Evolutionary conservation across 1,140 invertebrate genomes (phyloP), one percentile per base, ranked within the genome.

Genomic region (Leptinotarsa undecemlineata): DNA sequence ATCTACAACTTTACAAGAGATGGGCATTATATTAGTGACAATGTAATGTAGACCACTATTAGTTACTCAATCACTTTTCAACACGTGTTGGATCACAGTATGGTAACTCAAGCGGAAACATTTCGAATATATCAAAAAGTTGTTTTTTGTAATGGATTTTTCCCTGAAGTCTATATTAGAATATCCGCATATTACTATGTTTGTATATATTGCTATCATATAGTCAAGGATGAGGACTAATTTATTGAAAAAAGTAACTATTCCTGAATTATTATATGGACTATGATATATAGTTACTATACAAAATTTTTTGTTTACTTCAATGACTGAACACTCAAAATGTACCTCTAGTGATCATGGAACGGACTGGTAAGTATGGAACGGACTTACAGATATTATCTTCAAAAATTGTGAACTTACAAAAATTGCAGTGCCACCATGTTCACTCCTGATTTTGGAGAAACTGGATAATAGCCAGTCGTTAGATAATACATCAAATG

Each of bases 61-160:
- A 21, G 21, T 47, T 5, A 19, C 3, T 33, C 19, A 0, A 15
- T 26, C 33, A 11, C n/a, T 26, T 11, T 33, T 19, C 66, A 19
- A 68, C 66, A 68, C 33, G 33, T 68, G 23, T 68, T 15, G 13
- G 66, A 15, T 68, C 66, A 47, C 23, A 19, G 19, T 68, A 68
- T 26, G 23, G 66, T 1, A 47, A 23, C 33, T 68, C 19, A 14
- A 68, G 19, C 20, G 47, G 20, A 68, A 68, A 68, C 66, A 68
- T 68, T 26, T 11, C 14, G 15, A 68, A 4, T 68, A 26, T 13
- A 33, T 68, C 66, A 68, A 68, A 68, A 47, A 68, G 66, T 68
- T 68, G 8, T 15, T 33, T 19, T 19, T 68, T 47, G 19, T 68
- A 68, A 17, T 13, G 21, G 33, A 3, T 23, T 11, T 68, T 11